Conservation (phyloP, 2,797 vertebrate species). For the Cossypha niveicapilla region DNA sequence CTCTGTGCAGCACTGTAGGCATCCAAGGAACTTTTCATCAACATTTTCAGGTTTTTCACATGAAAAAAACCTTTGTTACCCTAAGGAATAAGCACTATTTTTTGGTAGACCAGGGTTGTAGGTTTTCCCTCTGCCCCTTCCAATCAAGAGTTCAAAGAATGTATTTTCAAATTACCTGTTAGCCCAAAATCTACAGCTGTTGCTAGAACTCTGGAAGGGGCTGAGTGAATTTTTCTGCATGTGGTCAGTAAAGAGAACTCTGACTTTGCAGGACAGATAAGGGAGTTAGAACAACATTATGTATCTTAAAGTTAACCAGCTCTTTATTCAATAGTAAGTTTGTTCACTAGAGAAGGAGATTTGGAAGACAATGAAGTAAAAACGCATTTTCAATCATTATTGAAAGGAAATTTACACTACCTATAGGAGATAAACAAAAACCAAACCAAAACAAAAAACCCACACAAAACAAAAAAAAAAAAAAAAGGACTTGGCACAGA, state of each 20-base stretch:
- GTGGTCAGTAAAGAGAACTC: neutral
- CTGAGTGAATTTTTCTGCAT: neutral
- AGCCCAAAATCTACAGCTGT: neutral
- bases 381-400: neutral
- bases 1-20: neutral
- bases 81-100: neutral
- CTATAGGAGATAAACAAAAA: neutral
- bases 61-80: neutral
- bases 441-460: rapidly evolving
- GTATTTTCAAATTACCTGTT: neutral
- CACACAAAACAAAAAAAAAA: neutral
- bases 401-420: neutral
- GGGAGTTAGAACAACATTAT: neutral
- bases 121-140: rapidly evolving
- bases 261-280: neutral
- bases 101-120: neutral
- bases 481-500: neutral
- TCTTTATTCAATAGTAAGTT: neutral
- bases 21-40: neutral
- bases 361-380: neutral
- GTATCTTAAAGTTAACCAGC: neutral
- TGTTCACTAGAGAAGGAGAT: neutral
- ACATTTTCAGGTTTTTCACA: neutral
- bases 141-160: neutral
- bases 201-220: neutral